Evolutionary conservation across 64 coral and sea anemone species (phyloP).

Genomic region (Dendronephthya gigantea): DNA sequence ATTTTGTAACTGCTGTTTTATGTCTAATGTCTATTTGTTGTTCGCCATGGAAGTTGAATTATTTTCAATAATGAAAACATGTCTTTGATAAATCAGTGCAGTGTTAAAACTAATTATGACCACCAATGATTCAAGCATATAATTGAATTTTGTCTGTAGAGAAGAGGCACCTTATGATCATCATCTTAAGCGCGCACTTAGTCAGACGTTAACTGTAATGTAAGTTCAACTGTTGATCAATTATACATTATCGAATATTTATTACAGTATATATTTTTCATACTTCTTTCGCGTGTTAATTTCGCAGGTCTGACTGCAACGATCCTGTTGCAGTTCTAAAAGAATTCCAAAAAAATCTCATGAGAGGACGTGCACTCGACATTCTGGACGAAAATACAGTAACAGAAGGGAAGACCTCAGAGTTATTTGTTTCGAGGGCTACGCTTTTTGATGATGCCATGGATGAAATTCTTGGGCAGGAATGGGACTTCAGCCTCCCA

Average conservation of each 20-base stretch:
- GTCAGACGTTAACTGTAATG: background rate
- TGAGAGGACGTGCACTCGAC: background rate
- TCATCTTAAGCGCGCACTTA: background rate
- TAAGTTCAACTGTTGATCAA: background rate
- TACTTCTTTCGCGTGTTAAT: background rate
- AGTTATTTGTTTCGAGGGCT: background rate
- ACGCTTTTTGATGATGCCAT: background rate
- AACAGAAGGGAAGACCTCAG: background rate
- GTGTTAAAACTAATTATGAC: background rate
- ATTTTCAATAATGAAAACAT: background rate
- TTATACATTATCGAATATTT: background rate
- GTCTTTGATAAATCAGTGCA: background rate
- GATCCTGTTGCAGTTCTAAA: constrained; percentile 6
- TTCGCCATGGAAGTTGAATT: no score
- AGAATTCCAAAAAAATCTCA: background rate
- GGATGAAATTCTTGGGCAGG: background rate
- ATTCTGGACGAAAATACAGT: background rate
- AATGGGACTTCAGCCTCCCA: background rate
- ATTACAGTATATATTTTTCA: background rate
- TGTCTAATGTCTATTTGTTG: no score
- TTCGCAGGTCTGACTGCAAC: background rate
- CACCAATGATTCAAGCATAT: background rate
- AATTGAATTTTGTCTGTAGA: background rate
- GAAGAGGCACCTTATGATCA: background rate
- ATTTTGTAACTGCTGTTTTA: no score